phyloP scores from a whole-genome alignment of 2,797 vertebrate genomes.

The Knipowitschia caucasica region DNA sequence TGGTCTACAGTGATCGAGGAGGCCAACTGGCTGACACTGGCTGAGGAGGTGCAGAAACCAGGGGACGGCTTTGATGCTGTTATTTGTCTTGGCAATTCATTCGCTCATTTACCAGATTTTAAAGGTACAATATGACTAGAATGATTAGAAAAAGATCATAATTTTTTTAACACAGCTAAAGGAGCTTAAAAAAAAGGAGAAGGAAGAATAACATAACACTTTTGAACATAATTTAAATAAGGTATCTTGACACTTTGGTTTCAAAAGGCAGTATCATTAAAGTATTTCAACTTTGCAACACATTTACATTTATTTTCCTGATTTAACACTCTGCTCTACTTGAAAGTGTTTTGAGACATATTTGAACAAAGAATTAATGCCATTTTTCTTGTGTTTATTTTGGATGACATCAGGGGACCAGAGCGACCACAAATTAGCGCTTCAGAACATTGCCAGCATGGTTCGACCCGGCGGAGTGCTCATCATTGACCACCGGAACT shows the following conservation, averaged over 20 bases:
- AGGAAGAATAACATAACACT: no score
- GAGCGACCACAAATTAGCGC: slow-evolving; percentile 88
- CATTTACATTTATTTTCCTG: no score
- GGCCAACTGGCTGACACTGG: slow-evolving; percentile 92
- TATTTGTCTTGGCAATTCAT: slow-evolving; percentile 97
- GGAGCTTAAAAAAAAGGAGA: no score
- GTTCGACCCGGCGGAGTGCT: slow-evolving; percentile 88
- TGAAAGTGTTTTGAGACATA: neutral
- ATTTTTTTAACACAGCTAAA: no score
- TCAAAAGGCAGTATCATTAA: no score
- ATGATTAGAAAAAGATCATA: no score
- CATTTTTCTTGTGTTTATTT: neutral
- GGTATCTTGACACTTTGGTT: no score
- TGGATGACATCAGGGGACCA: slow-evolving; percentile 84
- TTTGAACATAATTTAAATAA: no score
- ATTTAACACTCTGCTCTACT: neutral
- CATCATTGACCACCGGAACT: slow-evolving; percentile 96
- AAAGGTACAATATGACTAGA: slow-evolving; percentile 91
- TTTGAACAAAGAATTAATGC: neutral
- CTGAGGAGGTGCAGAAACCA: slow-evolving; percentile 85
- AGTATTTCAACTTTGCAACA: no score
- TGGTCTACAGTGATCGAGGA: slow-evolving; percentile 87
- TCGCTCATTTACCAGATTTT: slow-evolving; percentile 94
- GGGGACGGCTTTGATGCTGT: slow-evolving; percentile 89
- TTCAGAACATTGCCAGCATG: slow-evolving; percentile 93